Conservation (phyloP, 2,797 vertebrate genomes). For the Capromys pilorides region DNA sequence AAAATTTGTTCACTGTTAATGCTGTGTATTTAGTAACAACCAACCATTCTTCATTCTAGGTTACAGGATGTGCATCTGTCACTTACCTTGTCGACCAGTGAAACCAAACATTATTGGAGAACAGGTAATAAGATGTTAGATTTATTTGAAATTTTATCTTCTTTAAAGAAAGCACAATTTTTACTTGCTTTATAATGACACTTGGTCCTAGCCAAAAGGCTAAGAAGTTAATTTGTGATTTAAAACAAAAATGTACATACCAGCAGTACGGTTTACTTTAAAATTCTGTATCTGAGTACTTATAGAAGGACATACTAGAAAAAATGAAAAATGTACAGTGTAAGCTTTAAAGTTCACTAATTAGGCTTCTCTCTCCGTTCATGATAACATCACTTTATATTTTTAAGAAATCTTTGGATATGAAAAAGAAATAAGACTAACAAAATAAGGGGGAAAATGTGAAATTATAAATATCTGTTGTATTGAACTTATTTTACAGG, state of each 20-base stretch:
- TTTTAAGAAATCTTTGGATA: background rate
- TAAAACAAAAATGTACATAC: conserved; percentile 21
- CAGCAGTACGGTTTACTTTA: conserved; percentile 21
- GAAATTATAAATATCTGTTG: background rate
- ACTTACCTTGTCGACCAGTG: conserved; percentile 92
- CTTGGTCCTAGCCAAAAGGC: background rate
- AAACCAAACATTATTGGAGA: conserved; percentile 90
- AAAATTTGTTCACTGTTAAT: conserved; percentile 34
- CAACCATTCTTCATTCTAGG: conserved; percentile 85
- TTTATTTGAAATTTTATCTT: conserved; percentile 30
- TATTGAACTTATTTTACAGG: conserved; percentile 18
- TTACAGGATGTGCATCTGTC: conserved; percentile 97
- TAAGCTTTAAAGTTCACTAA: background rate
- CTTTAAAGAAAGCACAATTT: conserved; percentile 10
- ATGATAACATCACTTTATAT: background rate
- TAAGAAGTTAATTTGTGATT: background rate
- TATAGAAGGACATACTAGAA: background rate
- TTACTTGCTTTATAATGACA: background rate
- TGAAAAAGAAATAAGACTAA: background rate
- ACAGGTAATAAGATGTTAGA: conserved; percentile 85
- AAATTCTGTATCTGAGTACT: conserved; percentile 17
- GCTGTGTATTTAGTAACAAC: background rate
- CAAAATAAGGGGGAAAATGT: background rate
- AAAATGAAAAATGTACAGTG: background rate
- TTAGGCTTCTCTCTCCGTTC: background rate